Evolutionary conservation across 2,888 invertebrate species (phyloP).

Genomic region (Pristionchus fissidentatus): DNA sequence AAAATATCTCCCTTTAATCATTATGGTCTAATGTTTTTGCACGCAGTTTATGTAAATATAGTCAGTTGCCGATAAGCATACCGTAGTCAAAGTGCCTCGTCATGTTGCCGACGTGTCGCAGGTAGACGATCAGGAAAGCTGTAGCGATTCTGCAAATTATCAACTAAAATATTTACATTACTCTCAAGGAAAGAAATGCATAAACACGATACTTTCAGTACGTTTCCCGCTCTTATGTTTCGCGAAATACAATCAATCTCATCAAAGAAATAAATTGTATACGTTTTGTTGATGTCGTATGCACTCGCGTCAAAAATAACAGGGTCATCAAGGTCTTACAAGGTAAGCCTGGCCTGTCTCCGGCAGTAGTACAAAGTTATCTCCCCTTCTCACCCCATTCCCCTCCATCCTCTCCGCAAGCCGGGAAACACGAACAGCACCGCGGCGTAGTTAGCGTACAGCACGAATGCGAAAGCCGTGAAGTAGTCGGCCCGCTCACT

Average conservation of each 20-base stretch:
- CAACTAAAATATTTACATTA: no score
- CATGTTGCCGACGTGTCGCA: slow-evolving; percentile 31
- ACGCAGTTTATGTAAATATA: neutral
- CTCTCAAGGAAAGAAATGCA: no score
- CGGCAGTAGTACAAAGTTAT: no score
- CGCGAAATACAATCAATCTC: no score
- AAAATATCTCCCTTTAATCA: no score
- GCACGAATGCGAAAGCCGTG: slow-evolving; percentile 59
- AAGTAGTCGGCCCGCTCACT: slow-evolving; percentile 72
- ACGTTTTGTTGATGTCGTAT: no score
- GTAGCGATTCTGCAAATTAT: slow-evolving; percentile 1
- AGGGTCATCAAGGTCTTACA: no score
- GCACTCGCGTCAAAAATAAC: no score
- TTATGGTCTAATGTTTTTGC: neutral
- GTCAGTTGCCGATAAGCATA: neutral
- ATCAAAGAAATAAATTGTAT: no score
- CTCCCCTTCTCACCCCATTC: neutral
- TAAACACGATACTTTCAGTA: no score
- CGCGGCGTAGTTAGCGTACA: slow-evolving; percentile 41
- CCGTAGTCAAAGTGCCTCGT: slow-evolving; percentile 25
- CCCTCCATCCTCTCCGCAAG: slow-evolving; percentile 8
- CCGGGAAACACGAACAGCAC: slow-evolving; percentile 6
- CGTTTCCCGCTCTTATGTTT: no score
- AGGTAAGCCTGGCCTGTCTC: no score
- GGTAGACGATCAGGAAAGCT: neutral